Percentiles rank a stretch among this genome's conserved stretches.
These are phyloP conservation scores for Aurelia coerulea DNA, from an alignment of 30 jellyfish, hydroid and myxozoan species.

Conservation along the genomic window DNA sequence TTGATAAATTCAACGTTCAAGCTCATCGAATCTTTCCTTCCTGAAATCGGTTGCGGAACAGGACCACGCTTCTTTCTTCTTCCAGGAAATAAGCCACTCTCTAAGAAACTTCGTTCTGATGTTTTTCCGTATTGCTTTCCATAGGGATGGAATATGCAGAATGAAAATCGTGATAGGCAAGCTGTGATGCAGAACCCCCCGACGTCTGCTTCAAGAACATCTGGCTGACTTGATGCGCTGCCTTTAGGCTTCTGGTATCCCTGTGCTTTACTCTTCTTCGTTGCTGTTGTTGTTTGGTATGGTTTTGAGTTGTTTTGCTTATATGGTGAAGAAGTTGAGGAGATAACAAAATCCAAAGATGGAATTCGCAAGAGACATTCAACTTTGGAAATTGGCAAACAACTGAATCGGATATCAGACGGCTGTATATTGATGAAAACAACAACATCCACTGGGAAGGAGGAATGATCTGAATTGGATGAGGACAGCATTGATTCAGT, in stretches of 20 bases:
- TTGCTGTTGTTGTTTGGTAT: conserved; percentile 30
- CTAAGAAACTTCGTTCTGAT: conserved; percentile 69
- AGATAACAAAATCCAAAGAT: conserved; percentile 82
- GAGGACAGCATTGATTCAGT: conserved; percentile 87
- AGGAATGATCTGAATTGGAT: conserved; percentile 72
- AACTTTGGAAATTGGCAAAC: conserved; percentile 92
- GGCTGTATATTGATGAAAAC: conserved; percentile 92
- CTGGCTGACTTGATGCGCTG: conserved; percentile 24
- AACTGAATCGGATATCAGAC: conserved; percentile 92
- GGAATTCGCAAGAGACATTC: conserved; percentile 93
- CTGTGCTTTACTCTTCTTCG: conserved; percentile 26
- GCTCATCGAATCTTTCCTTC: conserved; percentile 94
- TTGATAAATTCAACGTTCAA: conserved; percentile 90
- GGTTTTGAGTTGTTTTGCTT: conserved; percentile 8
- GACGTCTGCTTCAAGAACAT: conserved; percentile 32
- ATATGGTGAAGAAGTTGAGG: conserved; percentile 78
- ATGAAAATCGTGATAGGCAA: conserved; percentile 90
- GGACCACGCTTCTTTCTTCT: conserved; percentile 75
- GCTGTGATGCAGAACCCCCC: conserved; percentile 82
- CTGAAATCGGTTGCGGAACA: conserved; percentile 89
- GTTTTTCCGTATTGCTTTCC: conserved; percentile 92
- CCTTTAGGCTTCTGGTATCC: conserved; percentile 21
- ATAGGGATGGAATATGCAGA: conserved; percentile 95
- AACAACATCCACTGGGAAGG: conserved; percentile 92
- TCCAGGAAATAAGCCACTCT: conserved; percentile 78